Conservation (phyloP, 2,888 invertebrate genomes). For the Drosophila nigricruria region DNA sequence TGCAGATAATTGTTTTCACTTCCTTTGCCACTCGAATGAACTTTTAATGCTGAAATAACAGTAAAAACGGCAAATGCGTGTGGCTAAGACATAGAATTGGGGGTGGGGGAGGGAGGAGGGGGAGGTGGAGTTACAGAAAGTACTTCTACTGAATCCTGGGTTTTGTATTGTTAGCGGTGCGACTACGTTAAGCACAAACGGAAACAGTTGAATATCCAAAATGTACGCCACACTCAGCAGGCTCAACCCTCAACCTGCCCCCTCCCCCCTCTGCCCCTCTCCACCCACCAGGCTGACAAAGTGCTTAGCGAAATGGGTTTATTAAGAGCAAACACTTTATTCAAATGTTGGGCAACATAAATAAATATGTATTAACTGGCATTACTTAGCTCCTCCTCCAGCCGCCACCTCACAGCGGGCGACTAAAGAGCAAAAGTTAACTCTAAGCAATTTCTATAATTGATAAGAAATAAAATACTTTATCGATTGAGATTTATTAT, state of each 20-base stretch:
- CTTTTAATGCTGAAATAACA: conserved; percentile 82
- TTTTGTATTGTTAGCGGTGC: conserved; percentile 26
- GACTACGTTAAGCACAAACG: conserved; percentile 61
- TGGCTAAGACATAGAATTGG: conserved; percentile 15
- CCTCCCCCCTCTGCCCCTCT: neutral
- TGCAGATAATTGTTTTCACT: conserved; percentile 83
- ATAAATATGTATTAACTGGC: conserved; percentile 64
- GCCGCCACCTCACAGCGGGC: neutral
- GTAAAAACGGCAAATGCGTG: conserved; percentile 57
- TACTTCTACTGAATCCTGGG: neutral
- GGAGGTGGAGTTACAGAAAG: neutral
- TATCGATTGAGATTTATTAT: conserved; percentile 16
- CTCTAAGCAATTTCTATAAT: conserved; percentile 13
- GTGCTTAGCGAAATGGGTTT: conserved; percentile 78
- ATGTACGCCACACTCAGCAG: conserved; percentile 23
- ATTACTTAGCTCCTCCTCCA: conserved; percentile 27
- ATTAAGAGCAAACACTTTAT: conserved; percentile 78
- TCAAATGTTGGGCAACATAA: conserved; percentile 68
- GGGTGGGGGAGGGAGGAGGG: neutral
- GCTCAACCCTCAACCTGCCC: neutral
- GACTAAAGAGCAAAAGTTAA: conserved; percentile 21
- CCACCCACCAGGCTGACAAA: conserved; percentile 35
- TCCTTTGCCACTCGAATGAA: conserved; percentile 75
- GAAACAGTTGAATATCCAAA: conserved; percentile 66
- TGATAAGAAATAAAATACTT: conserved; percentile 4